phyloP scores from a whole-genome alignment of 2,113 vertebrate species.

The Tachysurus fulvidraco region DNA sequence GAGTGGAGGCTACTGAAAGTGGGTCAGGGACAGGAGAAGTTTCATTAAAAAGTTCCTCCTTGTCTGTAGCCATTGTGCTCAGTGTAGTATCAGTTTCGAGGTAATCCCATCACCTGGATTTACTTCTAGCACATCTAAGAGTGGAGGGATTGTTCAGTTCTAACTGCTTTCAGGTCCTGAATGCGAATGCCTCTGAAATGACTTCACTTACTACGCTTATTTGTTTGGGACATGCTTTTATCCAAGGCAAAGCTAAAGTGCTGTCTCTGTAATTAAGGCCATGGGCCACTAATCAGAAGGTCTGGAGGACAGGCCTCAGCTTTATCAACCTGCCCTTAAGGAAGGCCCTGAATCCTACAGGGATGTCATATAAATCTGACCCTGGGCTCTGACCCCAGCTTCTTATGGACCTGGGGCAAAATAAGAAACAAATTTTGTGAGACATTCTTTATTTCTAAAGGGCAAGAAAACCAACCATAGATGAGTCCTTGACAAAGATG shows the following conservation, averaged over 20 bases:
- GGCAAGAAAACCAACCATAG: not conserved
- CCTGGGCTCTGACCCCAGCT: not conserved
- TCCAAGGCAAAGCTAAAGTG: not conserved
- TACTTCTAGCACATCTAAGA: not conserved
- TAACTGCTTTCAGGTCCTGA: not conserved
- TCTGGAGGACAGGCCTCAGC: not conserved
- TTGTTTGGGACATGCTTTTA: not conserved
- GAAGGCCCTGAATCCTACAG: not conserved
- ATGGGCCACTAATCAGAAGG: not conserved
- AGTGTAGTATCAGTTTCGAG: not conserved
- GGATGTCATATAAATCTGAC: not conserved
- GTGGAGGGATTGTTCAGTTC: not conserved
- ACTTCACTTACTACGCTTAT: not conserved
- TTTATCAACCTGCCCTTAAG: not conserved
- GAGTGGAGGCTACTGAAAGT: conserved; percentile 9
- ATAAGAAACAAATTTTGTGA: not conserved
- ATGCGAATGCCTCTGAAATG: not conserved
- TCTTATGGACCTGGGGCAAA: not conserved
- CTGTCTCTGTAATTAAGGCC: no score
- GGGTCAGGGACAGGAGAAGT: not conserved
- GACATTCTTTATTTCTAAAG: not conserved
- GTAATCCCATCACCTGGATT: not conserved
- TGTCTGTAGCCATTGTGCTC: not conserved
- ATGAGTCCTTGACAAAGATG: not conserved
- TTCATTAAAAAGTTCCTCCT: not conserved